Conservation (phyloP, 2,888 invertebrate genomes). For the Ectemnius cavifrons region DNA sequence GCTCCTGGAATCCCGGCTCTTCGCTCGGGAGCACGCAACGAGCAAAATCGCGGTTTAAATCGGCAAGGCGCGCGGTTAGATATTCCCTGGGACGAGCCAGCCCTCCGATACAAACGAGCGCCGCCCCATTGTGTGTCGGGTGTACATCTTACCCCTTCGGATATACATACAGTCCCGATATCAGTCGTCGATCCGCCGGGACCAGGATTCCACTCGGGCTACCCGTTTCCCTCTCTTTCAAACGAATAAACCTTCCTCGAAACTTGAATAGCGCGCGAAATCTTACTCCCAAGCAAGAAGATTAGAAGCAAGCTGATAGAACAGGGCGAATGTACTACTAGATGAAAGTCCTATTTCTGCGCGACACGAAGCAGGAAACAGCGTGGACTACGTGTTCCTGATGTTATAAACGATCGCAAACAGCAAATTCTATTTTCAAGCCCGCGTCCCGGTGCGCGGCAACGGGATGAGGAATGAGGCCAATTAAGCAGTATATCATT, state of each 20-base stretch:
- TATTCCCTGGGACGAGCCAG: constrained; percentile 54
- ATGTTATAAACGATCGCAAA: constrained; percentile 17
- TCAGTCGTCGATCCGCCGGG: constrained; percentile 46
- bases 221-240: constrained; percentile 1
- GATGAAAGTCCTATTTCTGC: constrained; percentile 1
- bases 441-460: constrained; percentile 55
- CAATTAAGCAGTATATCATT: constrained; percentile 76
- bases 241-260: constrained; percentile 12
- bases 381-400: constrained; percentile 3
- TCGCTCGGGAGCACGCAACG: constrained; percentile 68
- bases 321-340: background rate
- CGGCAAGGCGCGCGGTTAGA: constrained; percentile 68
- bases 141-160: constrained; percentile 48
- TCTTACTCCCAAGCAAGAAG: background rate
- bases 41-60: constrained; percentile 76
- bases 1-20: constrained; percentile 73
- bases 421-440: constrained; percentile 65
- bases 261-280: background rate
- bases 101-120: constrained; percentile 67
- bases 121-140: constrained; percentile 68
- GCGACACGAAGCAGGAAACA: constrained; percentile 25
- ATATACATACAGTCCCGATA: constrained; percentile 54
- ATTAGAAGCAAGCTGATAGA: background rate
- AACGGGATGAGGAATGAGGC: constrained; percentile 73
- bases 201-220: constrained; percentile 56